Conservation (phyloP, 2,797 vertebrate genomes). For the Poecilia gillii region DNA sequence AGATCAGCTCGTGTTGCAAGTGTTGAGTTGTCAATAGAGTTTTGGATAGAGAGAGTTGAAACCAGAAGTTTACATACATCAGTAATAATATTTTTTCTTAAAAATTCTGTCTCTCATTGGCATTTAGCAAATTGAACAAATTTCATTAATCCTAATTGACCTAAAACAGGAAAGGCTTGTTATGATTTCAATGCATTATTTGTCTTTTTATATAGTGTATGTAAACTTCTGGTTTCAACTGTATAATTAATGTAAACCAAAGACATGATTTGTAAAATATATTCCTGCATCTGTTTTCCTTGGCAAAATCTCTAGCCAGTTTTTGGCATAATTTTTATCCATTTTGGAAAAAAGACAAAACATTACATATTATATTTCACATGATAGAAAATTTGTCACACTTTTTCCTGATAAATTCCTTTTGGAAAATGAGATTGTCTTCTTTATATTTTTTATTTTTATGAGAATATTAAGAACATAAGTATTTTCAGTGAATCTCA, state of each 20-base stretch:
- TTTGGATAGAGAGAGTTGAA: not conserved
- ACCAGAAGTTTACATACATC: too few relatives aligned
- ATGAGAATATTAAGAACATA: too few relatives aligned
- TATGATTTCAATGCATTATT: too few relatives aligned
- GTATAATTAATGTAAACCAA: not conserved
- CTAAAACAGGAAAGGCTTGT: too few relatives aligned
- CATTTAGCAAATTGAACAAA: too few relatives aligned
- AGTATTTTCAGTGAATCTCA: not conserved
- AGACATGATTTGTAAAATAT: not conserved
- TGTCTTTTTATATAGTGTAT: too few relatives aligned
- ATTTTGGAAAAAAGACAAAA: not conserved
- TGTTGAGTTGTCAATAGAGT: not conserved
- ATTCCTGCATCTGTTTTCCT: not conserved
- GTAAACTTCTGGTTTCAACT: too few relatives aligned
- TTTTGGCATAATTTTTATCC: not conserved
- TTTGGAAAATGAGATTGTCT: not conserved
- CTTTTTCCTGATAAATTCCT: not conserved
- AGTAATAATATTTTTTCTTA: too few relatives aligned
- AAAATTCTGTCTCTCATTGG: too few relatives aligned
- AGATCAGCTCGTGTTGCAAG: not conserved
- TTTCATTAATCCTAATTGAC: too few relatives aligned
- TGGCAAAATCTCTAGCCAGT: not conserved
- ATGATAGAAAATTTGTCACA: not conserved
- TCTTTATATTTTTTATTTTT: too few relatives aligned
- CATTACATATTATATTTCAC: not conserved